Evolutionary conservation across 92 coral and sea anemone genomes (phyloP), one percentile per base, ranked within the genome.

Genomic region (Isaurus tuberculatus): DNA sequence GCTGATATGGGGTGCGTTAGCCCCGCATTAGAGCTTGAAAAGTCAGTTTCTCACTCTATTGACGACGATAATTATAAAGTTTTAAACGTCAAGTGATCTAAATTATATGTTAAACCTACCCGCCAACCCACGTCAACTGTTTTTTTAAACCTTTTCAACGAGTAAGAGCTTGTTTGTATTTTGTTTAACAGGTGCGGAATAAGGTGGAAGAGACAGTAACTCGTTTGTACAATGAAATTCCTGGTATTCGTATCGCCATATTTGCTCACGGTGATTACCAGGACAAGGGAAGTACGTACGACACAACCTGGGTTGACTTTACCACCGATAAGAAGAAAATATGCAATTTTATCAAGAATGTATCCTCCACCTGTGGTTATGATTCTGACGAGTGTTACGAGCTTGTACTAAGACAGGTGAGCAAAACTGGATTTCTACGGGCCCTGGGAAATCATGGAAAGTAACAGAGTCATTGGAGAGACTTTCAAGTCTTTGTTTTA

Each of bases 181-280:
- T 29, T 63, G 32, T 40, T 7, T 22, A 68, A 30, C 23, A 95
- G 98, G 98, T 95, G 67, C 84, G 97, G 28, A 94, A 94, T 14
- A 90, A 92, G 16, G 91, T 95, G 4, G 97, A 90, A 80, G 71
- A 95, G 73, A 95, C 97, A 42, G 94, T 90, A 8, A 89, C 81
- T 58, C 97, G 98, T 15, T 89, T 95, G 16, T 79, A 87, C 9
- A 68, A 87, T 7, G 98, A 95, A 80, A 89, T 95, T 28, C 97
- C 94, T 11, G 96, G 96, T 10, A 92, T 95, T 20, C 89, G 97
- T 75, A 94, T 95, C 11, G 93, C 98, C 7, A 91, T 95, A 23
- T 95, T 95, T 85, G 98, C 98, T 2, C 98, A 95, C 67, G 98
- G 98, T 1, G 98, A 95, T 73, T 95, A 95, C 64, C 92, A 95